These are phyloP conservation scores for Malurus cyaneus DNA, from an alignment of 2,113 vertebrate genomes.

Conservation along the genomic window DNA sequence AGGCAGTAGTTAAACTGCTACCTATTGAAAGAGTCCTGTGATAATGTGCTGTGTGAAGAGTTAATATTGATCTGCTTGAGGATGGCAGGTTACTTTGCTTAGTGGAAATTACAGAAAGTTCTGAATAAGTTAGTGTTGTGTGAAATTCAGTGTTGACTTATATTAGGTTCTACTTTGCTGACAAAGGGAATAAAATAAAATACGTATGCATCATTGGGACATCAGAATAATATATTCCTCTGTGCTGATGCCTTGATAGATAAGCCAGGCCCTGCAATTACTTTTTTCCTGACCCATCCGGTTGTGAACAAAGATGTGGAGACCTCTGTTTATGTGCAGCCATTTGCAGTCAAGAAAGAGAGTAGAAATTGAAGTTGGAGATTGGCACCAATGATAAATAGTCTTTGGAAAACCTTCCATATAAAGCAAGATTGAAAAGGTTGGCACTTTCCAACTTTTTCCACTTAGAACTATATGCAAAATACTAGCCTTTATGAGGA, in stretches of 20 bases:
- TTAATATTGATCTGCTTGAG: not conserved
- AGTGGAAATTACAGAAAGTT: not conserved
- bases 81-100: not conserved
- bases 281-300: not conserved
- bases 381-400: not conserved
- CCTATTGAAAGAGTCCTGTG: not conserved
- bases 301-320: not conserved
- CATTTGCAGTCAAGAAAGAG: not conserved
- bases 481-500: not conserved
- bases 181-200: not conserved
- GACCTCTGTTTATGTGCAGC: not conserved
- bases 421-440: conserved; percentile 12
- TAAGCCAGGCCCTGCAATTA: not conserved
- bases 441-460: not conserved
- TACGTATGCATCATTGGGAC: not conserved
- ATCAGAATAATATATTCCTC: not conserved
- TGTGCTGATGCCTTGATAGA: not conserved
- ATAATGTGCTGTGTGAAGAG: not conserved
- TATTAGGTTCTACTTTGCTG: not conserved
- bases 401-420: conserved; percentile 1
- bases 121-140: not conserved
- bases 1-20: not conserved
- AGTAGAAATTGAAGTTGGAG: not conserved
- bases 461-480: not conserved
- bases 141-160: not conserved